These are phyloP conservation scores for Catharus bicknelli DNA, from an alignment of 2,113 vertebrate genomes.

Conservation along the genomic window DNA sequence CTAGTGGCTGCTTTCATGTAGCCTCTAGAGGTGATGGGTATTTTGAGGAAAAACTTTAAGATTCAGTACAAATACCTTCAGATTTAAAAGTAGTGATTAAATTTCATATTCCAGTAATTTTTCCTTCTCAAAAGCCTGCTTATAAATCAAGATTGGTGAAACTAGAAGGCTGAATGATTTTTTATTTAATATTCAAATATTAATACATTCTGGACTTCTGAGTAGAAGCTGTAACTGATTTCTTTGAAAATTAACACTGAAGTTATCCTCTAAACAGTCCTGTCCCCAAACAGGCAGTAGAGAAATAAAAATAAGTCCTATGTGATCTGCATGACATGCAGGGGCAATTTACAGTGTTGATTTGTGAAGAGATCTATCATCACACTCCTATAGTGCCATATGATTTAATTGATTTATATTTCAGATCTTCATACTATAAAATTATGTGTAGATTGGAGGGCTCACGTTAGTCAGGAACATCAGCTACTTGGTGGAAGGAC, in stretches of 20 bases:
- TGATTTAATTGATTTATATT: neutral
- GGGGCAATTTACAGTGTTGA: neutral
- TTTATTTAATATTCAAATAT: neutral
- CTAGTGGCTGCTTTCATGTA: neutral
- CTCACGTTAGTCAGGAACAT: neutral
- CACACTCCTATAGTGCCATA: neutral
- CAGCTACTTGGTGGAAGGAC: neutral
- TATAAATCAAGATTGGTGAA: neutral
- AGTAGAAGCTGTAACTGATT: neutral
- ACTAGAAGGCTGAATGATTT: neutral
- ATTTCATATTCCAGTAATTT: neutral
- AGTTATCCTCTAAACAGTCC: neutral
- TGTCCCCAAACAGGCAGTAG: neutral
- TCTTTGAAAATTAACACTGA: neutral
- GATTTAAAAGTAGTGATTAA: neutral
- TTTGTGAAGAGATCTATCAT: neutral
- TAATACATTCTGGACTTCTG: neutral
- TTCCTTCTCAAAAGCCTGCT: neutral
- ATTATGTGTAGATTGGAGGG: neutral
- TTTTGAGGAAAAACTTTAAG: neutral
- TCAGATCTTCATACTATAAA: neutral
- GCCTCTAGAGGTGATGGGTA: neutral
- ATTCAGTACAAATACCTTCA: neutral
- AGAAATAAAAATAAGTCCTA: neutral
- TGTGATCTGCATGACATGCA: neutral